Conservation (phyloP, 2,797 vertebrate species). For the Denticeps clupeoides region DNA sequence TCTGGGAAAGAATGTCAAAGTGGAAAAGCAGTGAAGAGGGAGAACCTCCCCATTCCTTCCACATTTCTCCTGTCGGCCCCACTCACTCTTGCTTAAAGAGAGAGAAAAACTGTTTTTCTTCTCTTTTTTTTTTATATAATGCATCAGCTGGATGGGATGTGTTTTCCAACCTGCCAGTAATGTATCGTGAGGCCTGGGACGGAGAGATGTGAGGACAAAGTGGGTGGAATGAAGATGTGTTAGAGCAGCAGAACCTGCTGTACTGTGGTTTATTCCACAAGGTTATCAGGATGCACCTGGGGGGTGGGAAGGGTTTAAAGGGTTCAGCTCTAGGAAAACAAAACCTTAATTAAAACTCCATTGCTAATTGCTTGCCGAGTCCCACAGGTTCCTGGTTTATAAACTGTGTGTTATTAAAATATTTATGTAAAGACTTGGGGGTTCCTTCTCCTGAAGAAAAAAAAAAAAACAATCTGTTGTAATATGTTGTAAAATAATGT, state of each 20-base stretch:
- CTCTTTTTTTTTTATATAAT: neutral
- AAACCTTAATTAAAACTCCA: neutral
- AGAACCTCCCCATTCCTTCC: neutral
- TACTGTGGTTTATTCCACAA: neutral
- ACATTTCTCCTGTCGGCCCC: too few relatives aligned
- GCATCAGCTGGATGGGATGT: too few relatives aligned
- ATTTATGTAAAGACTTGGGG: too few relatives aligned
- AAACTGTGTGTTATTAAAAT: neutral
- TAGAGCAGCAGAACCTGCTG: neutral
- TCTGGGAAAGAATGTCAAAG: slow-evolving; percentile 39
- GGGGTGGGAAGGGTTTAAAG: neutral
- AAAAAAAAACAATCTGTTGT: neutral
- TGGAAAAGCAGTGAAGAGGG: slow-evolving; percentile 13
- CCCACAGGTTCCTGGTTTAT: too few relatives aligned
- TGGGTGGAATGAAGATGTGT: slow-evolving; percentile 1
- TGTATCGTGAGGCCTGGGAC: too few relatives aligned
- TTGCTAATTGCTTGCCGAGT: too few relatives aligned
- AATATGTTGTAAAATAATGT: too few relatives aligned
- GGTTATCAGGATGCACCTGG: neutral
- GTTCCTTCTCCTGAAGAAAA: too few relatives aligned
- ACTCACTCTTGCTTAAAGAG: too few relatives aligned
- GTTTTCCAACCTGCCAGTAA: too few relatives aligned
- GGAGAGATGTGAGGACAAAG: slow-evolving; percentile 2
- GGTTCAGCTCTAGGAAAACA: neutral
- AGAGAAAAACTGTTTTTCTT: neutral